These are phyloP conservation scores for Synergus laeviventris DNA, from an alignment of 2,888 invertebrate species.

Conservation along the genomic window DNA sequence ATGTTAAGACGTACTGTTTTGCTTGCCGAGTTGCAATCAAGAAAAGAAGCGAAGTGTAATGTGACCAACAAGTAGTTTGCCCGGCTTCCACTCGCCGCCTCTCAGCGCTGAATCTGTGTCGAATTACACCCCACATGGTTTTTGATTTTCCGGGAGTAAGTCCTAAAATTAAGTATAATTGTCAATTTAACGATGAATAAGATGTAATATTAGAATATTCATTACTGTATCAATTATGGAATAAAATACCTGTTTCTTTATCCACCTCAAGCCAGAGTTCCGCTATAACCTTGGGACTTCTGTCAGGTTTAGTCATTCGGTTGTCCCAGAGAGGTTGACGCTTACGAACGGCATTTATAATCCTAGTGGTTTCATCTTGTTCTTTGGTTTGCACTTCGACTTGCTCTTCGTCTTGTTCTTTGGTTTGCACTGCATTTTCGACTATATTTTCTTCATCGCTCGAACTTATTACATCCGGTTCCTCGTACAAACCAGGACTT, in stretches of 20 bases:
- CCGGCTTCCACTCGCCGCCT: constrained; percentile 13
- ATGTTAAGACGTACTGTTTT: neutral
- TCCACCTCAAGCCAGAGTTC: constrained; percentile 12
- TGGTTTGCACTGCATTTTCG: neutral
- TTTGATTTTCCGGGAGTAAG: neutral
- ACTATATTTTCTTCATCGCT: constrained; percentile 4
- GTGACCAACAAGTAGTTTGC: neutral
- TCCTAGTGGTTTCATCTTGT: neutral
- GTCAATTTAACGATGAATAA: neutral
- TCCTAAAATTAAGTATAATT: neutral
- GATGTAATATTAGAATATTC: neutral
- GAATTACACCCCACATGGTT: neutral
- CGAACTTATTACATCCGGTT: constrained; percentile 19
- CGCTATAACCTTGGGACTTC: neutral
- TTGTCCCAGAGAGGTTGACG: constrained; percentile 17
- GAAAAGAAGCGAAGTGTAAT: constrained; percentile 3
- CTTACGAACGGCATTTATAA: constrained; percentile 16
- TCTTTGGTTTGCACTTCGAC: neutral
- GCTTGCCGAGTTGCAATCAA: neutral
- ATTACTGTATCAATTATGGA: neutral
- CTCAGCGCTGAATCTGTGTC: constrained; percentile 11
- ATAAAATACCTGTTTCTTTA: constrained; percentile 24
- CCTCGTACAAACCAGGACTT: constrained; percentile 15
- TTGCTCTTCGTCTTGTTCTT: neutral
- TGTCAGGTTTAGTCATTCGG: neutral